Percentiles rank a stretch among this genome's conserved stretches.
These are phyloP conservation scores for Aegotheles bennettii DNA, from an alignment of 2,113 vertebrate genomes.

Conservation along the genomic window DNA sequence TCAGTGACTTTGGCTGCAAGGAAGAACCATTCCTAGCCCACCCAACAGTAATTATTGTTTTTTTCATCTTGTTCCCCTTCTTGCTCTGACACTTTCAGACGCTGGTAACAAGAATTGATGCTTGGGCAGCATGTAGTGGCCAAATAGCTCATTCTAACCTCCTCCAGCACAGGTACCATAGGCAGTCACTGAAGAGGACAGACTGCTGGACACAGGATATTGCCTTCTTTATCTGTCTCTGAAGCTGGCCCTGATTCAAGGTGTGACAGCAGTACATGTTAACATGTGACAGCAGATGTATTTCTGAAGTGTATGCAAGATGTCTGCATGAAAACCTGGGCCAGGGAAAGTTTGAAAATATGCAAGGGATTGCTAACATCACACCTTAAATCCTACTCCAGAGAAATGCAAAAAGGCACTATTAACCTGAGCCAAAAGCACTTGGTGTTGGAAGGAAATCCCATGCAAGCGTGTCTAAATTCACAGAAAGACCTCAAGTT, in stretches of 20 bases:
- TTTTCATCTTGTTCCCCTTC: neutral
- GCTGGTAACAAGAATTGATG: neutral
- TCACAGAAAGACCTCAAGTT: neutral
- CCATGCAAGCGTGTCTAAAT: neutral
- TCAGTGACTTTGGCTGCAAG: neutral
- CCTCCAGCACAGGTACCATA: neutral
- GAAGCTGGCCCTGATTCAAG: neutral
- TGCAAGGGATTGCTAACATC: neutral
- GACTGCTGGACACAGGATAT: neutral
- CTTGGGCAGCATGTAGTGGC: neutral
- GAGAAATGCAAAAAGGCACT: neutral
- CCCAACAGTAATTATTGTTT: neutral
- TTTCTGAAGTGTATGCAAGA: neutral
- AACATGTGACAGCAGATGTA: neutral
- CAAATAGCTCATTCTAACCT: neutral
- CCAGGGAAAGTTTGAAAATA: neutral
- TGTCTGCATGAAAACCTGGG: neutral
- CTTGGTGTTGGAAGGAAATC: neutral
- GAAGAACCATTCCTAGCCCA: neutral
- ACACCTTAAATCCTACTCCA: neutral
- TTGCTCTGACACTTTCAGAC: neutral
- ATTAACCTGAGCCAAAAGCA: neutral
- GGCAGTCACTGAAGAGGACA: neutral
- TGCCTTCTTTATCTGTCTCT: neutral
- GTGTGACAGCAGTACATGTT: neutral